Conservation (phyloP, 2,888 invertebrate genomes). For the Coremacera marginata region DNA sequence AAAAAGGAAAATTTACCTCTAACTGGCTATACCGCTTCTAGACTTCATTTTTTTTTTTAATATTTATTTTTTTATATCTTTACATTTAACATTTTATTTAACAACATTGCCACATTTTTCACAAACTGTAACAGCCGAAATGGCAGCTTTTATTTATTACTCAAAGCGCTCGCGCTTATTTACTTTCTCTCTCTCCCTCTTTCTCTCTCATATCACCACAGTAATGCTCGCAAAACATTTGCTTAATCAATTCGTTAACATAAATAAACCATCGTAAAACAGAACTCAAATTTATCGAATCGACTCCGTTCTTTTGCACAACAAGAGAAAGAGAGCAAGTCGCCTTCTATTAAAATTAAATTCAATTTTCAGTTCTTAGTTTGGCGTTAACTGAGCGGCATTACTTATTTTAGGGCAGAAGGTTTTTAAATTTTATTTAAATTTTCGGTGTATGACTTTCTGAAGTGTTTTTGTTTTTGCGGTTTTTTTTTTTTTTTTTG, state of each 20-base stretch:
- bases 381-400: conserved; percentile 32
- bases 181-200: background rate
- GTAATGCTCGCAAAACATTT: background rate
- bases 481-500: background rate
- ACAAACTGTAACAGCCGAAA: background rate
- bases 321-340: conserved; percentile 9
- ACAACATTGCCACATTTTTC: background rate
- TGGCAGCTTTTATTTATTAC: background rate
- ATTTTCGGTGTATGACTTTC: background rate
- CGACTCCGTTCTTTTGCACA: conserved; percentile 6
- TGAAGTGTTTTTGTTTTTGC: conserved; percentile 6
- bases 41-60: too few relatives aligned
- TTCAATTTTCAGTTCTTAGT: conserved; percentile 52
- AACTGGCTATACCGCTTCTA: too few relatives aligned
- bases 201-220: background rate
- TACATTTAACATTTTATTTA: background rate
- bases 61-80: too few relatives aligned
- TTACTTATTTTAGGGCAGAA: too few relatives aligned
- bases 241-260: conserved; percentile 1
- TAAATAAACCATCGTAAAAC: background rate
- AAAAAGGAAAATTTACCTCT: too few relatives aligned
- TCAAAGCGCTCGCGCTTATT: background rate
- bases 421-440: background rate
- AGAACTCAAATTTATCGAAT: too few relatives aligned
- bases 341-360: conserved; percentile 49